Base-by-base conservation (phyloP, 2,797 vertebrate genomes). In the Oreortyx pictus region DNA sequence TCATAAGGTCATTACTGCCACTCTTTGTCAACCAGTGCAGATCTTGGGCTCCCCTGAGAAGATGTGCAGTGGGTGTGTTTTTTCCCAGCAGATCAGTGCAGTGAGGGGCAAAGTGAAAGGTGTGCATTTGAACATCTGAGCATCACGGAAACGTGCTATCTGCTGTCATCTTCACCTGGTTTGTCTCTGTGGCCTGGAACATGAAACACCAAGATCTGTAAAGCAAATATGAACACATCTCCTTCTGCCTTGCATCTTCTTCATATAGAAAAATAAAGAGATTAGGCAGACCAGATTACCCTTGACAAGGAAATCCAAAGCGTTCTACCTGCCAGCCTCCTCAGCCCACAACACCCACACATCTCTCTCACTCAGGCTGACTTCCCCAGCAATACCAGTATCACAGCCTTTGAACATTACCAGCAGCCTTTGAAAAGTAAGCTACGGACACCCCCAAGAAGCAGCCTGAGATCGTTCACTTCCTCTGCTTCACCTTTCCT, bases 401-500 rank as follows among this genome's bases (percentile, higher is more conserved):
- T 66, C 92, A 62, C 49, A 27, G 31, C n/a, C 60, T 76, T 64
- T 61, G 75, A 70, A 76, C 82, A 70, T 50, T 41, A 25, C 52
- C 77, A 52, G 39, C 31, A 37, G 24, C 27, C 59, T 77, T 81
- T 72, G 64, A 87, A 82, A 85, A 85, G 66, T 25, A 44, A 87
- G 15, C 59, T 43, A 6, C 24, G 22, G 31, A 3, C 24, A 14
- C 4, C 6, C 6, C 25, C 27, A 11, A 29, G 6, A 44, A 75
- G 0, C 17, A 49, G 59, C 29, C 29, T 11, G 37, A 75, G 66
- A 46, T 80, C 46, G 68, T 66, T 73, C 71, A 8, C 68, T 90
- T 91, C 88, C 43, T 44, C 80, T 7, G 5, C 66, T 60, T 2
- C 62, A 1, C 93, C 79, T 91, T 94, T 95, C 85, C 70, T 91